Conservation (phyloP, 2,888 invertebrate genomes). For the Caenorhabditis panamensis region DNA sequence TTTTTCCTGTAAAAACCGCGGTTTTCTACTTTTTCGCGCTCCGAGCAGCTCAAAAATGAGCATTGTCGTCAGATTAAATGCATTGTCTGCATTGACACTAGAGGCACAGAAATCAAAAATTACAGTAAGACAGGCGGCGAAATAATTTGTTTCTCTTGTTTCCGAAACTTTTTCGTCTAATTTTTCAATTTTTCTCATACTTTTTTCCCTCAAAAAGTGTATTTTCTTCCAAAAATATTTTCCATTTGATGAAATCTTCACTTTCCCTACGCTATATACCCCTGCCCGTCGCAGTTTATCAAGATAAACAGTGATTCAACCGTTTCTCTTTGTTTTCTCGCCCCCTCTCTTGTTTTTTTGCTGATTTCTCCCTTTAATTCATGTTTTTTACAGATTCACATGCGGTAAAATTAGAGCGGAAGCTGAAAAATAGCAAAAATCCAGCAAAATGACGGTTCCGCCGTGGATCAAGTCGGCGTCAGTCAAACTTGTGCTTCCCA, state of each 20-base stretch:
- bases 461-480: constrained; percentile 56
- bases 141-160: not conserved
- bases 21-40: no score
- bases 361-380: constrained; percentile 3
- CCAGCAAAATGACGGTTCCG: constrained; percentile 51
- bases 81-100: not conserved
- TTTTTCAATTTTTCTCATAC: not conserved
- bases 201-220: not conserved
- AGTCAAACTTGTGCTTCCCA: constrained; percentile 64
- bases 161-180: not conserved
- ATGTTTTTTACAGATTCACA: constrained; percentile 33
- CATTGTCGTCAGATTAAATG: not conserved
- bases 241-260: not conserved
- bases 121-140: constrained; percentile 4
- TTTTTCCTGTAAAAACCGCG: constrained; percentile 8
- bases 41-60: no score
- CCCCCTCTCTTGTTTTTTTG: not conserved
- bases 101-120: not conserved
- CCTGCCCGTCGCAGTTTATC: not conserved
- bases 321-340: not conserved
- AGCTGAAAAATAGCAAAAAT: constrained; percentile 4
- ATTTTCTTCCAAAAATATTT: no score
- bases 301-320: constrained; percentile 7
- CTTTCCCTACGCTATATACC: not conserved
- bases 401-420: constrained; percentile 35